Base-by-base conservation (phyloP, 2,888 invertebrate species). In the Macaria liturata region DNA sequence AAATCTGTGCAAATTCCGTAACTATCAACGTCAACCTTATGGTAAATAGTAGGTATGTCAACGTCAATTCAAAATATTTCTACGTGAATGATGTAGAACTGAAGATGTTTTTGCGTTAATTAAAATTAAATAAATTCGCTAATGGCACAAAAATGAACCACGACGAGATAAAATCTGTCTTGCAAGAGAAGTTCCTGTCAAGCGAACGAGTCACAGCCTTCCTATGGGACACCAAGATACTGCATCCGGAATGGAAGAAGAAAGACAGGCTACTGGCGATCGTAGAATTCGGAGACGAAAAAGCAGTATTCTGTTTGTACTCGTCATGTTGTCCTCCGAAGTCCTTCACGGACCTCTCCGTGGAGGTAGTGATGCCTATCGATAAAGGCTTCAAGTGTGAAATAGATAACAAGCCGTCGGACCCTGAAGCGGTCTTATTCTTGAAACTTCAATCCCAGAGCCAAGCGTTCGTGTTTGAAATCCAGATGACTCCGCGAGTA, bases 361-460 rank as follows among this genome's bases (percentile, higher is more conserved):
- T 97, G 72, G 97, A 97, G 86, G 94, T 95, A 82, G 95, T 96
- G 52, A 93, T 97, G 73, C 96, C 97, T 32, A 94, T 97, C 57
- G 95, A 97, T 87, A 94, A 94, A 71, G 94, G 94, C 74, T 97
- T 97, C 83, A 94, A 95, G 81, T 96, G 96, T 89, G 94, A 95
- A 78, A 94, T 95, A 74, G 95, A 91, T 73, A 92, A 92, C 75
- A 95, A 95, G 91, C 93, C 91, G 65, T 86, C 87, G n/a, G 91
- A 91, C 61, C 84, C 90, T 32, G 92, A 91, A 72, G 86, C 88
- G 55, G 85, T 91, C 74, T 83, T 92, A 78, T 92, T 90, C 75
- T 83, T 92, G 76, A 90, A 86, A 66, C 76, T 92, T 58, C 90
- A 89, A 70, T 91, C 92, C 68, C 84, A 84, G 70, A 84, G 75